Evolutionary conservation across 2,888 invertebrate species (phyloP).

Genomic region (Cephus runcator): DNA sequence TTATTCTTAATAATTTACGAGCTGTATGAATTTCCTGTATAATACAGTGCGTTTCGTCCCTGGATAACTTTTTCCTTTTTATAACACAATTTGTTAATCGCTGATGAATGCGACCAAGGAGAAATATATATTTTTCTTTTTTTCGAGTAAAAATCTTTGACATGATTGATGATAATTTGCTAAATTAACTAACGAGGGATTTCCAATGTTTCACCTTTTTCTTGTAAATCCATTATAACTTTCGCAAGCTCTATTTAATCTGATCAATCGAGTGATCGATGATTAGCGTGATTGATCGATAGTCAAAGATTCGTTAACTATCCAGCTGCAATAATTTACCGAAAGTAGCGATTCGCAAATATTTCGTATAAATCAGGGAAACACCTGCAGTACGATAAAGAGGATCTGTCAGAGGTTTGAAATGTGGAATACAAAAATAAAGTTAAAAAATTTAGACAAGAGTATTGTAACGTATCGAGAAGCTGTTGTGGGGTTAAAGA

Average conservation of each 20-base stretch:
- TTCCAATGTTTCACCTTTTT: not conserved
- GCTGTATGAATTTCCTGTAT: not conserved
- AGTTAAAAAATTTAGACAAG: not conserved
- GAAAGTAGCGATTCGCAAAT: not conserved
- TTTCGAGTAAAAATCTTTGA: not conserved
- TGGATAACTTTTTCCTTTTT: too few relatives aligned
- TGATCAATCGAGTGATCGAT: not conserved
- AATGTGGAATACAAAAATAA: not conserved
- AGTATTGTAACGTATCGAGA: not conserved
- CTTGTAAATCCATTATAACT: not conserved
- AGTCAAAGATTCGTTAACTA: not conserved
- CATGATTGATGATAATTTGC: not conserved
- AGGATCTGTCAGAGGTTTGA: not conserved
- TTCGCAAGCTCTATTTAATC: not conserved
- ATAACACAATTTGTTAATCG: too few relatives aligned
- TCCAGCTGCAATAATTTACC: not conserved
- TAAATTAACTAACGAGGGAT: not conserved
- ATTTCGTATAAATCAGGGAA: not conserved
- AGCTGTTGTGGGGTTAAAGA: not conserved
- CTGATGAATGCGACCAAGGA: not conserved
- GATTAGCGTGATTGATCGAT: too few relatives aligned
- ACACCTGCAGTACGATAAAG: not conserved
- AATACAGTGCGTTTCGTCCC: not conserved
- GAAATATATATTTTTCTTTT: not conserved
- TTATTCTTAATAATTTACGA: not conserved